These are phyloP conservation scores for Pogona vitticeps DNA, from an alignment of 2,113 vertebrate genomes.

Conservation along the genomic window DNA sequence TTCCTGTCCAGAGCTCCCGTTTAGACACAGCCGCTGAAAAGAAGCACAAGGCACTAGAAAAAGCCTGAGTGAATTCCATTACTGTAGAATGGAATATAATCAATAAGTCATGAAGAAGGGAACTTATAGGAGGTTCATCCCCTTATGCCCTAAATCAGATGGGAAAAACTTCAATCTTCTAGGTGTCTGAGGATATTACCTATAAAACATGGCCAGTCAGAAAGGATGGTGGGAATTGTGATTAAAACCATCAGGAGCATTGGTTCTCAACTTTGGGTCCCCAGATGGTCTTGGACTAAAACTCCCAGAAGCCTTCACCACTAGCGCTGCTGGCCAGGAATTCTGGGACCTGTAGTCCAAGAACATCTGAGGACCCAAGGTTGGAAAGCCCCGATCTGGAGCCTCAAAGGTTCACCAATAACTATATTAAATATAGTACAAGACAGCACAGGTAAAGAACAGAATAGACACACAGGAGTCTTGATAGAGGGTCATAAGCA, in stretches of 20 bases:
- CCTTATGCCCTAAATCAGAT: no score
- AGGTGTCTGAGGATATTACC: no score
- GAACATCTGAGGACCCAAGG: neutral
- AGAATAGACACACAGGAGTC: neutral
- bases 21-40: constrained; percentile 91
- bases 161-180: no score
- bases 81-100: no score
- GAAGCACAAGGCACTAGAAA: neutral
- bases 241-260: no score
- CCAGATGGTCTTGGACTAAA: neutral
- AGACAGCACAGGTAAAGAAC: no score
- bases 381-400: neutral
- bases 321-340: no score
- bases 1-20: constrained; percentile 93
- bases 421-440: no score
- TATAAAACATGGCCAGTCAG: neutral
- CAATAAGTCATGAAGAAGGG: no score
- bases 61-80: fast-evolving
- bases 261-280: neutral
- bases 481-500: neutral
- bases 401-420: no score
- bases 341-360: neutral
- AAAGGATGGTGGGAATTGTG: neutral
- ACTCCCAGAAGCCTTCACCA: neutral
- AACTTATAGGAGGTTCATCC: no score